These are phyloP conservation scores for Mixornis gularis DNA, from an alignment of 2,113 vertebrate species.

Conservation along the genomic window DNA sequence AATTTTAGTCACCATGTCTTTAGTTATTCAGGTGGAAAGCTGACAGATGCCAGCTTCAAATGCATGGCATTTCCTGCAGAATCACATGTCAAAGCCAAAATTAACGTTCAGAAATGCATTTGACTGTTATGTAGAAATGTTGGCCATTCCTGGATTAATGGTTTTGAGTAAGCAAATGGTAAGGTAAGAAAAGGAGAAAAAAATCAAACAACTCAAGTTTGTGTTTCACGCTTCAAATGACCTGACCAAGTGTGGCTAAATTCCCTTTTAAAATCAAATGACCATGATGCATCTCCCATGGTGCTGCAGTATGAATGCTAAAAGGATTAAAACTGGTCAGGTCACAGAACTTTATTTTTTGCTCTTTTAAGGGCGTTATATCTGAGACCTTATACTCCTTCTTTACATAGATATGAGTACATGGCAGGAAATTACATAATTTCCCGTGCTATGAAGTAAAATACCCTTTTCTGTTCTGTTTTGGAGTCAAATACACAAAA, in stretches of 20 bases:
- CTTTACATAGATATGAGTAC: conserved; percentile 3
- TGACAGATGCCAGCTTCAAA: neutral
- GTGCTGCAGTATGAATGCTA: conserved; percentile 57
- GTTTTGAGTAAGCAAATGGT: conserved; percentile 41
- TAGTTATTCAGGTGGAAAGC: neutral
- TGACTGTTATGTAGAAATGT: neutral
- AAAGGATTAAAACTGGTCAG: conserved; percentile 54
- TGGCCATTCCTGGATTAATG: neutral
- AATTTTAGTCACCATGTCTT: neutral
- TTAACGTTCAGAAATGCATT: neutral
- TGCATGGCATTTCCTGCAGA: neutral
- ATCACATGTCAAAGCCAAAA: neutral
- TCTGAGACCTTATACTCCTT: neutral
- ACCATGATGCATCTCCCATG: conserved; percentile 15
- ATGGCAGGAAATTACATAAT: conserved; percentile 23
- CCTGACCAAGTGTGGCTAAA: conserved; percentile 14
- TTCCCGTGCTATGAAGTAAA: neutral
- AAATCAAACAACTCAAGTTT: neutral
- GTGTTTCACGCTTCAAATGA: conserved; percentile 36
- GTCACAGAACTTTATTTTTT: conserved; percentile 25
- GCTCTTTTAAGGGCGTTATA: conserved; percentile 17
- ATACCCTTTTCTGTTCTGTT: neutral
- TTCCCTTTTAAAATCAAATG: conserved; percentile 57
- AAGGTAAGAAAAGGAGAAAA: neutral
- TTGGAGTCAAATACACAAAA: neutral